Conservation (phyloP, 2,888 invertebrate genomes). For the Pammene fasciana region DNA sequence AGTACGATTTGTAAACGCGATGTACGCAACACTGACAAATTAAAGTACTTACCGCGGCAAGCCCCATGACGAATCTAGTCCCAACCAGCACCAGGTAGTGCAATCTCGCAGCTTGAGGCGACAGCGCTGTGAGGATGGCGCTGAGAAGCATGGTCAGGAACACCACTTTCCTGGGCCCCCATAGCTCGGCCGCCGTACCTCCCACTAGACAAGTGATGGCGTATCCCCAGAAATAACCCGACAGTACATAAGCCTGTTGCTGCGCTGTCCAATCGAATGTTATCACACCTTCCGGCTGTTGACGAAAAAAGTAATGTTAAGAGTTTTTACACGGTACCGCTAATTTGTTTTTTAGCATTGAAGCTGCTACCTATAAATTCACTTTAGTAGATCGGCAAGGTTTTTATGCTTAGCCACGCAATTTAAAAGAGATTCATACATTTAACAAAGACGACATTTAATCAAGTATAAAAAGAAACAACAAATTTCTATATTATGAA, state of each 20-base stretch:
- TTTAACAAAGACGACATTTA: too few relatives aligned
- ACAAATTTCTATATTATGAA: too few relatives aligned
- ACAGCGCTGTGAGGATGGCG: slow-evolving; percentile 83
- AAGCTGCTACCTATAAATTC: not conserved
- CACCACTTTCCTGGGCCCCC: slow-evolving; percentile 84
- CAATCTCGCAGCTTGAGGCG: slow-evolving; percentile 84
- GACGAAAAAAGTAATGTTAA: slow-evolving; percentile 31
- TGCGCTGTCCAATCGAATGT: slow-evolving; percentile 83
- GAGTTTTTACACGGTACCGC: slow-evolving; percentile 1
- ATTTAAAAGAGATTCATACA: too few relatives aligned
- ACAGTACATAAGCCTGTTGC: slow-evolving; percentile 86
- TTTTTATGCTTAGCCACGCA: not conserved
- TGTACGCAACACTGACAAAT: slow-evolving; percentile 12
- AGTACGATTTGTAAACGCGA: slow-evolving; percentile 17
- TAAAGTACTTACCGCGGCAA: slow-evolving; percentile 81
- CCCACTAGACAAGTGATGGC: slow-evolving; percentile 85
- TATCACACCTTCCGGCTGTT: slow-evolving; percentile 69
- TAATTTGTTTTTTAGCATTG: slow-evolving; percentile 7
- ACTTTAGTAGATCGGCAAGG: slow-evolving; percentile 8
- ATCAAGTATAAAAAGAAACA: too few relatives aligned
- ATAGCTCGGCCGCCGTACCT: slow-evolving; percentile 86
- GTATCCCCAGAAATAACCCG: slow-evolving; percentile 83
- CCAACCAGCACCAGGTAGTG: slow-evolving; percentile 84
- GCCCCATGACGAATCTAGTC: slow-evolving; percentile 84
- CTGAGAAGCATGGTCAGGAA: slow-evolving; percentile 81